Percentiles rank a stretch among this genome's conserved stretches.
These are phyloP conservation scores for Saimiri boliviensis DNA, from an alignment of 2,113 vertebrate species.

Conservation along the genomic window DNA sequence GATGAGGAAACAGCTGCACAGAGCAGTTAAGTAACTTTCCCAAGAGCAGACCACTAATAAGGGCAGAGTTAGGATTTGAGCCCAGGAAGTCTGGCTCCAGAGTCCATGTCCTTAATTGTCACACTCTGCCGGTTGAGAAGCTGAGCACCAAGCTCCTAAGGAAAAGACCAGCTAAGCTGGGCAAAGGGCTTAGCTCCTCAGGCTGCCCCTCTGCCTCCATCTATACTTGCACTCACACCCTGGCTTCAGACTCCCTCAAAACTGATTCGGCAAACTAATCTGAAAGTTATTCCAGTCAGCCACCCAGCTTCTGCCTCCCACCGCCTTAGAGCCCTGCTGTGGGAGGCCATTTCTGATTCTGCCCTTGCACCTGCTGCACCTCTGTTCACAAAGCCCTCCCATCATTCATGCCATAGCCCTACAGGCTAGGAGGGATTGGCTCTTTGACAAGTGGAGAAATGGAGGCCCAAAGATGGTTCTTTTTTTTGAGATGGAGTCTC, in stretches of 20 bases:
- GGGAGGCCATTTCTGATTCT: background rate
- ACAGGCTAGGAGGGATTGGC: background rate
- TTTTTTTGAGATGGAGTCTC: no score
- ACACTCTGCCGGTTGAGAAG: background rate
- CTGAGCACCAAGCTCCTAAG: background rate
- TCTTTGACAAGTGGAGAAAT: background rate
- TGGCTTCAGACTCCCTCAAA: background rate
- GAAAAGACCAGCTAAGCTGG: background rate
- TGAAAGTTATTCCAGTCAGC: background rate
- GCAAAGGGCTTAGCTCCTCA: background rate
- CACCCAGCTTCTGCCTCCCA: background rate
- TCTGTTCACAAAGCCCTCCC: background rate
- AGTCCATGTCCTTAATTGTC: background rate
- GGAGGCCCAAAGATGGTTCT: background rate
- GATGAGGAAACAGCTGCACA: background rate
- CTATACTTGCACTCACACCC: background rate
- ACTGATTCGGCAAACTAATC: background rate
- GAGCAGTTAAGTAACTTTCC: background rate
- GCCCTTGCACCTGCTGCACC: background rate
- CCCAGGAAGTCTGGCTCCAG: background rate
- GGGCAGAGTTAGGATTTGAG: constrained; percentile 12
- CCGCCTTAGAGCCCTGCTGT: background rate
- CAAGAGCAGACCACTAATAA: background rate
- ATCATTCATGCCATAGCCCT: background rate
- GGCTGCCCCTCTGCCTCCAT: background rate